Percentiles rank a stretch among this genome's conserved stretches.
These are phyloP conservation scores for Coendou prehensilis DNA, from an alignment of 2,797 vertebrate genomes.

Conservation along the genomic window DNA sequence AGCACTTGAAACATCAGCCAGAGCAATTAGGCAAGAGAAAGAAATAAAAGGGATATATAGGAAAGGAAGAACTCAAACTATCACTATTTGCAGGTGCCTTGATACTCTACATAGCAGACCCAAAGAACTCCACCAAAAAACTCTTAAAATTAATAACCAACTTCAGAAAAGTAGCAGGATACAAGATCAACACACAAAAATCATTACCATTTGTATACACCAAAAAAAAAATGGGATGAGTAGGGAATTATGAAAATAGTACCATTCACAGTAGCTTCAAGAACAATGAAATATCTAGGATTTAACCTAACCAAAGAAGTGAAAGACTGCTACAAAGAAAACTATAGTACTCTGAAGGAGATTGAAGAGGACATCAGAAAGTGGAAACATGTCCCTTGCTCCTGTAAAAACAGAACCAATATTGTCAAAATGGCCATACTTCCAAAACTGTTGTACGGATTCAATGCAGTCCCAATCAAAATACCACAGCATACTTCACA, in stretches of 20 bases:
- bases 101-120: neutral
- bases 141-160: neutral
- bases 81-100: neutral
- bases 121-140: neutral
- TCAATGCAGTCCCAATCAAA: neutral
- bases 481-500: neutral
- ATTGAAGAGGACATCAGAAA: neutral
- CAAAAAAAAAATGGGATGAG: neutral
- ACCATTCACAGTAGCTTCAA: neutral
- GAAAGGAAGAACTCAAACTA: neutral
- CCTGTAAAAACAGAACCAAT: neutral
- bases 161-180: neutral
- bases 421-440: neutral
- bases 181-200: neutral
- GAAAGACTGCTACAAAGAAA: neutral
- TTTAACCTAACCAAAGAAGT: neutral
- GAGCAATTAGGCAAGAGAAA: neutral
- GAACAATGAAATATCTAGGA: neutral
- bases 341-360: neutral
- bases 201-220: neutral
- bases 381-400: neutral
- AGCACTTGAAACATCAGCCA: neutral
- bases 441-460: neutral
- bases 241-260: neutral
- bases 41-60: neutral